phyloP scores from a whole-genome alignment of 1,140 invertebrate species.

The Mya arenaria region DNA sequence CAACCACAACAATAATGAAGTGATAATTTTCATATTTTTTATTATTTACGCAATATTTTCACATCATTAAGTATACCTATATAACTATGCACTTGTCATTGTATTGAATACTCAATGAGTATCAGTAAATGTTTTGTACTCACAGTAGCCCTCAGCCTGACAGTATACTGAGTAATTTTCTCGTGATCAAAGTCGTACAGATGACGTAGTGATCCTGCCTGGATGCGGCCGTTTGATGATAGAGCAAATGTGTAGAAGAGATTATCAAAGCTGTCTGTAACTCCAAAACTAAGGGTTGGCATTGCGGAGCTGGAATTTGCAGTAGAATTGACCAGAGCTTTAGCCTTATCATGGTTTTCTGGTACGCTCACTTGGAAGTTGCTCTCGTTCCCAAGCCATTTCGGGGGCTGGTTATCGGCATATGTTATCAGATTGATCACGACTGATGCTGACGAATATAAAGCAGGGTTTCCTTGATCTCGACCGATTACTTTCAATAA shows the following conservation, averaged over 20 bases:
- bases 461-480: neutral
- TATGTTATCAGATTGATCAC: neutral
- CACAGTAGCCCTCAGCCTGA: conserved; percentile 49
- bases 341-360: neutral
- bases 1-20: too few relatives aligned
- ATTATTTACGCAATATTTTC: too few relatives aligned
- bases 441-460: neutral
- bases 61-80: too few relatives aligned
- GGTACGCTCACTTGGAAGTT: neutral
- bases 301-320: neutral
- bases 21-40: too few relatives aligned
- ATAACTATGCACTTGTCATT: too few relatives aligned
- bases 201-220: neutral
- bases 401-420: neutral
- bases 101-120: too few relatives aligned
- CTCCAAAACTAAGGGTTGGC: neutral
- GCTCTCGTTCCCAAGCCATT: neutral
- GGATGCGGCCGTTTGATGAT: neutral
- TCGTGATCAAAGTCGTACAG: conserved; percentile 9
- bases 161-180: neutral
- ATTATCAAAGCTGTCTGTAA: neutral
- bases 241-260: neutral
- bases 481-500: too few relatives aligned
- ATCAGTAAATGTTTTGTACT: too few relatives aligned
- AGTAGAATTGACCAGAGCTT: neutral